Evolutionary conservation across 2,113 vertebrate genomes (phyloP).

Genomic region (Cyrtonyx montezumae): DNA sequence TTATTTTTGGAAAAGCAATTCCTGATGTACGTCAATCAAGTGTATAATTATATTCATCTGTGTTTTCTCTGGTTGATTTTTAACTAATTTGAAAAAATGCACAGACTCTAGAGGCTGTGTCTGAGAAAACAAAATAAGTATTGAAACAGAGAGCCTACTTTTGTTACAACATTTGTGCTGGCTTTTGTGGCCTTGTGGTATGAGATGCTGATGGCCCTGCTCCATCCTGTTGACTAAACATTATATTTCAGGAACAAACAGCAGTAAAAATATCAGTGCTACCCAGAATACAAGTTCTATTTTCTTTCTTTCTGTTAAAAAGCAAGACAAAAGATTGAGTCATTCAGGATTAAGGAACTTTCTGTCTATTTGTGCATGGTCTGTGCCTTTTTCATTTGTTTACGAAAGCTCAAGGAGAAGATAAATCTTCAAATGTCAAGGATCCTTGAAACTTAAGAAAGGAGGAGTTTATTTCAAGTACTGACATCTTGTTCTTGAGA

Average conservation of each 20-base stretch:
- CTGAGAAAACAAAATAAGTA: not conserved
- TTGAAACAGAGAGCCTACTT: not conserved
- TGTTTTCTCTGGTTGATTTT: not conserved
- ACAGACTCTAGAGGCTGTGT: not conserved
- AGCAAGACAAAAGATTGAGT: not conserved
- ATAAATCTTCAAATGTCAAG: not conserved
- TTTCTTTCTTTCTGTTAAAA: not conserved
- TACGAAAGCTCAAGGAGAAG: not conserved
- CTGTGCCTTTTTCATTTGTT: not conserved
- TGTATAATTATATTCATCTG: not conserved
- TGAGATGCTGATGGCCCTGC: not conserved
- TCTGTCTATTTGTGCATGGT: not conserved
- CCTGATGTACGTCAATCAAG: not conserved
- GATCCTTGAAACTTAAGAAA: not conserved
- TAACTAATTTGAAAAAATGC: not conserved
- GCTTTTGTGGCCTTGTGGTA: not conserved
- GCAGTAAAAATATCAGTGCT: not conserved
- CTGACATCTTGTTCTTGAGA: not conserved
- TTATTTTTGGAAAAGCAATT: not conserved
- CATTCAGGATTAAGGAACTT: not conserved
- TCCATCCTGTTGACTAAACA: not conserved
- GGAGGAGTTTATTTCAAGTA: not conserved
- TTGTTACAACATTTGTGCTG: fast-evolving
- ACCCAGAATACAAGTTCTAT: too few relatives aligned
- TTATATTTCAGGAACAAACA: not conserved